A percentile compares a stretch with the other conserved stretches of the same genome.
Conservation (phyloP, 1,140 invertebrate genomes). For the Sitophilus oryzae region DNA sequence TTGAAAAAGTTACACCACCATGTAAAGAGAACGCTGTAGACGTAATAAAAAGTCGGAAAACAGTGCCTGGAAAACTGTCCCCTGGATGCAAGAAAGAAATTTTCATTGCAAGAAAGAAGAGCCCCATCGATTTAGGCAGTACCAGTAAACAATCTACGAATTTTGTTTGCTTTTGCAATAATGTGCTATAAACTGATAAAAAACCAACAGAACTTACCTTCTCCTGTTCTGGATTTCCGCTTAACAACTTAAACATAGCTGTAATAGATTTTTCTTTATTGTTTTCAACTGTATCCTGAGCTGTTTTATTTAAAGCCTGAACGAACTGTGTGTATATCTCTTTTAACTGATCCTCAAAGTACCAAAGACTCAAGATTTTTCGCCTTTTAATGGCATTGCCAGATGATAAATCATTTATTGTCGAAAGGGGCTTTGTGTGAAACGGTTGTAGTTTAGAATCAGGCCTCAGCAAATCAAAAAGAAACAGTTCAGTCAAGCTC, state of each 20-base stretch:
- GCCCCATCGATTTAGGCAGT: neutral
- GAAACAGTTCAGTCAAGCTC: constrained; percentile 71
- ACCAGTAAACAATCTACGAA: neutral
- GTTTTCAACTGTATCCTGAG: constrained; percentile 65
- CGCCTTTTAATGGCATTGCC: constrained; percentile 50
- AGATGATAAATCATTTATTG: constrained; percentile 48
- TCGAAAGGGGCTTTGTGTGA: constrained; percentile 57
- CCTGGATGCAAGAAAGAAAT: constrained; percentile 3
- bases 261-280: constrained; percentile 78
- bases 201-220: constrained; percentile 49
- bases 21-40: neutral
- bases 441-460: constrained; percentile 68
- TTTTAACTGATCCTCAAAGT: constrained; percentile 82
- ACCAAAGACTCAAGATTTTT: constrained; percentile 58
- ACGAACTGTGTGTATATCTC: constrained; percentile 67
- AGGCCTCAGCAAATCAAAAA: constrained; percentile 67
- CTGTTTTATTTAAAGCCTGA: constrained; percentile 54
- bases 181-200: neutral
- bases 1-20: neutral
- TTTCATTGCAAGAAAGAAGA: constrained; percentile 3
- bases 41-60: constrained; percentile 1
- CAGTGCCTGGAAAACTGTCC: neutral
- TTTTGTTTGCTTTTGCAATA: neutral
- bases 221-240: constrained; percentile 83
- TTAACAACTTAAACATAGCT: constrained; percentile 72